phyloP scores from a whole-genome alignment of 2,113 vertebrate genomes.

The Tinamus guttatus region DNA sequence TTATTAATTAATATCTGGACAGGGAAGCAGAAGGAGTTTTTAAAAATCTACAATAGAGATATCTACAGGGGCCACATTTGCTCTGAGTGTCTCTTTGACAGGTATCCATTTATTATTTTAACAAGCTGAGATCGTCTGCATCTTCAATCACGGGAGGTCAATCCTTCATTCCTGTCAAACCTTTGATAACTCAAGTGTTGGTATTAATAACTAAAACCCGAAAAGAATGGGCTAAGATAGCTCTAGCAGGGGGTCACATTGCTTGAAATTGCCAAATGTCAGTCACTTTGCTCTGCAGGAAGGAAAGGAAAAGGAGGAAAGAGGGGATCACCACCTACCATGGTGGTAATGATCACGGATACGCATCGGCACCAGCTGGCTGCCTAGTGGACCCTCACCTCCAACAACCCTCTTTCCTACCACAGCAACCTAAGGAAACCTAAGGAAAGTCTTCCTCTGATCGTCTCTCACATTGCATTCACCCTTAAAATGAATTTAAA shows the following conservation, averaged over 20 bases:
- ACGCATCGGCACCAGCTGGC: not conserved
- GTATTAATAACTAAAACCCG: constrained; percentile 67
- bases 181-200: constrained; percentile 69
- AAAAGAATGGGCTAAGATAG: constrained; percentile 18
- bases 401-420: not conserved
- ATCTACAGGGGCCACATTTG: constrained; percentile 72
- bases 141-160: constrained; percentile 56
- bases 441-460: not conserved
- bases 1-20: constrained; percentile 80
- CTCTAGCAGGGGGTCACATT: constrained; percentile 3
- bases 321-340: not conserved
- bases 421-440: not conserved
- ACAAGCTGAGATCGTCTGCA: constrained; percentile 65
- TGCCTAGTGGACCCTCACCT: not conserved
- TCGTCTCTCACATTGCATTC: not conserved
- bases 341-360: not conserved
- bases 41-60: constrained; percentile 72
- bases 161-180: constrained; percentile 67
- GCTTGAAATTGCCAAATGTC: not conserved
- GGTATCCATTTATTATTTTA: constrained; percentile 72
- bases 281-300: not conserved
- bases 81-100: constrained; percentile 72
- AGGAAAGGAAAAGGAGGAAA: not conserved
- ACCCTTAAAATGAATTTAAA: not conserved
- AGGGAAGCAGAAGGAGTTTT: constrained; percentile 61